Base-by-base conservation (phyloP, 64 coral and sea anemone species). In the Porites lutea region DNA sequence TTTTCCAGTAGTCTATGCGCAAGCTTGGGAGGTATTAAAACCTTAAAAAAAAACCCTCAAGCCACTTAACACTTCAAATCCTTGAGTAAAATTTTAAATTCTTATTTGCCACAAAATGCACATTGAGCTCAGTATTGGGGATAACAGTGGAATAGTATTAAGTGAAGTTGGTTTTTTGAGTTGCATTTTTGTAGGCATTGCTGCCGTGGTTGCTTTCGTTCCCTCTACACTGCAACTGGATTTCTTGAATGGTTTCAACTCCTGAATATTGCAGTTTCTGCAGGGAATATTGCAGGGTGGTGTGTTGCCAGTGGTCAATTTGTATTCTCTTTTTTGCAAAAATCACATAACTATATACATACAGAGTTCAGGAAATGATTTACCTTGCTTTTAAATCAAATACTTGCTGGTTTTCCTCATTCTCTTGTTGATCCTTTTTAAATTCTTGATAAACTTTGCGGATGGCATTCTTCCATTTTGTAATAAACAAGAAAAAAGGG, bases 21-120 rank as follows among this genome's bases (percentile, higher is more conserved):
- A 37, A 37, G 27, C 27, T 37, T 37, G 27, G 27, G 27, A 37
- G 27, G 27, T 37, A 37, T 37, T 37, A 37, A 63, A 63, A 12
- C 60, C 60, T 63, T 63, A 12, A 63, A 63, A 63, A 63, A 63
- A 63, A 9, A 9, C 60, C 8, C 0, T 16, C 8, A 63, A 16
- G 9, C 60, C 8, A 9, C 60, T 63, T 63, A 63, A 63, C 60
- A 12, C 60, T 63, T 63, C 60, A 63, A 63, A 63, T 63, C 60
- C 60, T 63, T 63, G 60, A 63, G 60, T 63, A 63, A 63, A 63
- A 63, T 63, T 63, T 63, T 63, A 63, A 63, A 63, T 63, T 63
- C 60, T 63, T 63, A 63, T 63, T 63, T 63, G 60, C 60, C 16
- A 63, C 60, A 63, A 37, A 37, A 37, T 63, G 60, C 60, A 63